phyloP scores from a whole-genome alignment of 2,888 invertebrate genomes.

The Erebia palarica region DNA sequence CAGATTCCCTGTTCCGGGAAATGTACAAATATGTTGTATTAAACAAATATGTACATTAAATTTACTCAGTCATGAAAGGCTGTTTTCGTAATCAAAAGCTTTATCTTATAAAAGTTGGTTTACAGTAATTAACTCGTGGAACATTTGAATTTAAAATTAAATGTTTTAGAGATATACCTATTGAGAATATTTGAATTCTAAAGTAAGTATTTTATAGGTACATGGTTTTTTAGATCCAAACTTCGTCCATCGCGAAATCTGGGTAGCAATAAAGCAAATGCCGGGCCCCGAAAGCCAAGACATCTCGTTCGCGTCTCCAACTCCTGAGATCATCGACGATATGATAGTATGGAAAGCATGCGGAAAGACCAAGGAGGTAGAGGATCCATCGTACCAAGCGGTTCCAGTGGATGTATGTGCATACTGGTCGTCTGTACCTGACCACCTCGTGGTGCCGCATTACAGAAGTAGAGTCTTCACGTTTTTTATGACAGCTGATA shows the following conservation, averaged over 20 bases:
- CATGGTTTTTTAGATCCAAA: conserved; percentile 63
- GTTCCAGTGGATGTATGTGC: conserved; percentile 66
- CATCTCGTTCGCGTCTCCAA: conserved; percentile 63
- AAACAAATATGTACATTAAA: background rate
- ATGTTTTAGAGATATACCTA: no score
- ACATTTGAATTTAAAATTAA: no score
- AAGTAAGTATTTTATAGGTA: no score
- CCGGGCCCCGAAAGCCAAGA: conserved; percentile 70
- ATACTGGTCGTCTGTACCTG: conserved; percentile 77
- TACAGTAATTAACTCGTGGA: no score
- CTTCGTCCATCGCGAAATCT: conserved; percentile 70
- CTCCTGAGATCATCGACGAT: conserved; percentile 65
- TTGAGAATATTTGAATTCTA: no score
- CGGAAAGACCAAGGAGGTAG: conserved; percentile 67
- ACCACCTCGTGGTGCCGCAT: conserved; percentile 72
- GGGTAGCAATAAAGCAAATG: conserved; percentile 71
- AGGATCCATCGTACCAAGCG: conserved; percentile 67
- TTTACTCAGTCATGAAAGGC: no score
- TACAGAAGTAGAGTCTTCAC: conserved; percentile 74
- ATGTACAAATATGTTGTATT: conserved; percentile 6
- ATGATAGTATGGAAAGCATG: conserved; percentile 68
- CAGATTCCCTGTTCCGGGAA: no score
- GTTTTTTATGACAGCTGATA: conserved; percentile 80
- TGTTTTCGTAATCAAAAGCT: no score
- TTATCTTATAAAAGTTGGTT: no score